Evolutionary conservation across 2,797 vertebrate species (phyloP), one percentile per base, ranked within the genome.

Genomic region (Tympanoctomys barrerae): DNA sequence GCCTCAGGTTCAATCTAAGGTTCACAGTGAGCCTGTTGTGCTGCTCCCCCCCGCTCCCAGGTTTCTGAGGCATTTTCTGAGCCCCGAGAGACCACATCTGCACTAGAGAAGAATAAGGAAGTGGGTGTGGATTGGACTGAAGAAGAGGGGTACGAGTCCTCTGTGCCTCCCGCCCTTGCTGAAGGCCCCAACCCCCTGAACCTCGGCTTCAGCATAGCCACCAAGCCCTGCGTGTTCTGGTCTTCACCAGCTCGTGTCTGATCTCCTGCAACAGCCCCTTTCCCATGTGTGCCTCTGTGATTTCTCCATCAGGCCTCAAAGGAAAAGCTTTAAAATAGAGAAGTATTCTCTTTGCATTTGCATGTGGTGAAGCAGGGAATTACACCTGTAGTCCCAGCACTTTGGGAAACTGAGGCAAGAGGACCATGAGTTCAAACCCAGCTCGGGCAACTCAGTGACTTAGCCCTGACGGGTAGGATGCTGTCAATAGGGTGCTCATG

Each of bases 121-220:
- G n/a, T 39, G 19, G n/a, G 3, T 33, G 68, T 71, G 68, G 68
- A 21, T 71, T 70, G 16, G 36, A n/a, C 52, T 78, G 98, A 99
- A 98, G 99, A 99, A 86, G 99, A 99, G 89, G 99, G 99, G 88
- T 99, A 99, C 97, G 99, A 98, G 97, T 2, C 4, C 61, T 3
- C 62, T 54, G 9, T 86, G 93, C 54, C 79, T 97, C 87, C 90
- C 3, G 13, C 66, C 31, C 93, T 36, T 87, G 85, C 6, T 66
- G 87, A 61, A 83, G 97, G 91, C 95, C 95, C 82, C 5, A 11
- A 57, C 94, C 96, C 94, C 97, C 96, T 96, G 28, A 91, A 42
- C 52, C 71, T 95, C 31, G 77, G 97, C 97, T 98, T 97, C 82
- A 95, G 77, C 86, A 75, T 97, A 97, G 28, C 85, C 92, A 61